Evolutionary conservation across 2,113 vertebrate species (phyloP).

Genomic region (Hyla sarda): DNA sequence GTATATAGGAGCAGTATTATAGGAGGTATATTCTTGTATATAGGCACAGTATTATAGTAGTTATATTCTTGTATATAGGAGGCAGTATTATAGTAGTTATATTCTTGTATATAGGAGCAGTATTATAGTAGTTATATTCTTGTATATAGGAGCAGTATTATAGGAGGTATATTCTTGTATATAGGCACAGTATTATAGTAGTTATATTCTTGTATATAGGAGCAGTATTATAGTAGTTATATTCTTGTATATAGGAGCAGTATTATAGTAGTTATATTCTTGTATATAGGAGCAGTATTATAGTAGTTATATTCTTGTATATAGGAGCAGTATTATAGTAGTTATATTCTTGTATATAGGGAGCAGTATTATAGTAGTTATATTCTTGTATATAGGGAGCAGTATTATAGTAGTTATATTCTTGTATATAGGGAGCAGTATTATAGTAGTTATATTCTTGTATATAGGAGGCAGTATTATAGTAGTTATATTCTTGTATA

Average conservation of each 20-base stretch:
- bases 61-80: background rate
- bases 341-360: background rate
- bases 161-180: background rate
- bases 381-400: background rate
- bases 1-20: background rate
- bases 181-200: background rate
- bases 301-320: background rate
- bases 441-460: background rate
- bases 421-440: background rate
- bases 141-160: background rate
- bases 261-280: conserved; percentile 3
- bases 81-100: background rate
- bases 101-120: background rate
- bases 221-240: conserved; percentile 8
- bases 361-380: conserved; percentile 1
- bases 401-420: conserved; percentile 4
- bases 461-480: background rate
- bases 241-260: background rate
- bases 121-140: background rate
- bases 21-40: too few relatives aligned
- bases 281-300: background rate
- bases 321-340: conserved; percentile 4
- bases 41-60: background rate
- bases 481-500: background rate
- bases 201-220: background rate